Base-by-base conservation (phyloP, 2,797 vertebrate genomes). In the Takifugu rubripes region DNA sequence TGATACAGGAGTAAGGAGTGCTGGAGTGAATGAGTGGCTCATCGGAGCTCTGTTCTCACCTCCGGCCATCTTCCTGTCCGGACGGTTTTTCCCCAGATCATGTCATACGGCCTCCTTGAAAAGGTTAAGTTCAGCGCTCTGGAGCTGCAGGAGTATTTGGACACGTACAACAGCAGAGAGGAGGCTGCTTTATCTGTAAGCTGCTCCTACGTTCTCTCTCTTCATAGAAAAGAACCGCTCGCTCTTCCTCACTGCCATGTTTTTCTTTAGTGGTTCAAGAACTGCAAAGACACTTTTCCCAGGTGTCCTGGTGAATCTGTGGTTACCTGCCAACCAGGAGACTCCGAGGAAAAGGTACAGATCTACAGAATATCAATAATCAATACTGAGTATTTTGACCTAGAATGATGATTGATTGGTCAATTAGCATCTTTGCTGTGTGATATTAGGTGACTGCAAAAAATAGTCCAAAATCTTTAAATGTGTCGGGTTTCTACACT, bases 91-190 rank as follows among this genome's bases (percentile, higher is more conserved):
- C 1, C 62, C 43, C 75, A 99, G 97, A 93, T 99, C 56, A 93
- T 98, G 59, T 98, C 96, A 52, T 99, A 97, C 66, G 96, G 96
- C 59, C 94, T 99, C 67, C 92, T 99, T 68, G 96, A 99, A 68
- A 99, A 98, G 84, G 92, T 98, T 87, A 99, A 99, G 84, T 99
- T 99, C 88, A 98, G 95, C 72, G 96, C 95, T 1, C 79, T 98
- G 74, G 96, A 99, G 82, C 90, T 99, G 42, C 96, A 99, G 82
- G 96, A 99, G 84, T 98, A 98, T 75, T 76, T 99, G 82, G 96
- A 99, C 64, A 99, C 96, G 0, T 99, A 98, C 83, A 98, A 93
- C 88, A 95, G 91, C 70, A 93, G 86, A 61, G 96, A 97, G 75
- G 96, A 98, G 74, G 93, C 95, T 15, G 95, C 96, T 0, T 88